Conservation (phyloP, 2,113 vertebrate species). For the Lepidiolamprologus cunningtoni region DNA sequence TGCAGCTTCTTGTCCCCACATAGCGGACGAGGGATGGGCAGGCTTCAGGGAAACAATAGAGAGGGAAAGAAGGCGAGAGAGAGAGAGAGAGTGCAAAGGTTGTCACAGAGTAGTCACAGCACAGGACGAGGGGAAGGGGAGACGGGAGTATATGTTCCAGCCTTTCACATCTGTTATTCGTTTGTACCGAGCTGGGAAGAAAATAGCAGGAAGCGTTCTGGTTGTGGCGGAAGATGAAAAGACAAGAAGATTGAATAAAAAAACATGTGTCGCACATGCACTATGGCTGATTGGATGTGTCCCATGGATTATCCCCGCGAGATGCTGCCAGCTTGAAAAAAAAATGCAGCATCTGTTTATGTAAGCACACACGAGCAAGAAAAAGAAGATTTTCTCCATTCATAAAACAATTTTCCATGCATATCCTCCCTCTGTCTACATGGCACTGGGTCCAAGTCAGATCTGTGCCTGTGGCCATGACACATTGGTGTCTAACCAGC, state of each 20-base stretch:
- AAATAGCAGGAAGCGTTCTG: constrained; percentile 94
- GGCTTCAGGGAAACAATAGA: constrained; percentile 35
- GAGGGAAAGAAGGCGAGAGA: background rate
- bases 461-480: constrained; percentile 35
- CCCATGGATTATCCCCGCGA: constrained; percentile 65
- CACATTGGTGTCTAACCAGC: constrained; percentile 21
- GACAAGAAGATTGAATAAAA: constrained; percentile 79
- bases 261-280: constrained; percentile 87
- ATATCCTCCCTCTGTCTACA: constrained; percentile 10
- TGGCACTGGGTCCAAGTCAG: constrained; percentile 13
- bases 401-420: constrained; percentile 26
- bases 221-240: constrained; percentile 94
- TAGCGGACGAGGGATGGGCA: constrained; percentile 58
- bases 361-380: background rate
- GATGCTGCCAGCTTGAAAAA: constrained; percentile 49
- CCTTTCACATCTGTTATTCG: constrained; percentile 95
- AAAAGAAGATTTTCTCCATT: constrained; percentile 24
- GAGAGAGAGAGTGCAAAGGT: constrained; percentile 75
- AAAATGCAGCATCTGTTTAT: background rate
- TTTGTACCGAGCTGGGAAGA: constrained; percentile 94
- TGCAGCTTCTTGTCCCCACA: constrained; percentile 52
- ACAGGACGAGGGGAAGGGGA: constrained; percentile 66
- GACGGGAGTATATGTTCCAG: constrained; percentile 74
- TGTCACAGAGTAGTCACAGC: constrained; percentile 72
- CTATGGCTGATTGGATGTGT: constrained; percentile 79